Base-by-base conservation (phyloP, 2,797 vertebrate genomes). In the Hoplostethus mediterraneus region DNA sequence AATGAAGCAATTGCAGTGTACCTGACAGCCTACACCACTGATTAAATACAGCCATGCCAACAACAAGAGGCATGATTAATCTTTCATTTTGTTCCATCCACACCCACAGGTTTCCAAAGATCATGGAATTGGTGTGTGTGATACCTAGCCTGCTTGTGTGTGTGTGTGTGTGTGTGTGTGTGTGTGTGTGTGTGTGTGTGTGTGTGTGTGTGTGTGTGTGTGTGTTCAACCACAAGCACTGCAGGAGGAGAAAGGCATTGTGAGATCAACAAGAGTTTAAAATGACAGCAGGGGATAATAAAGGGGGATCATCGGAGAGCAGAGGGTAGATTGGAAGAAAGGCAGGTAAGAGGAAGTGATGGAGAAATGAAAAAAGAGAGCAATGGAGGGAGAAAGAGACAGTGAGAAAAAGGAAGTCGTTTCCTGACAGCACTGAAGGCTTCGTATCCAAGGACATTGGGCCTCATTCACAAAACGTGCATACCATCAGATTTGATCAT, bases 281-380 rank as follows among this genome's bases (percentile, higher is more conserved):
- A 68, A 72, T 81, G 80, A 80, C 73, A 81, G 73, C 49, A 61
- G 33, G 61, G 68, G 75, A 69, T 77, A 81, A 83, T 87, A 84
- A 77, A 77, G 28, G 71, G 25, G 49, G 67, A 73, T 84, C 73
- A 80, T 38, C 71, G 69, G 49, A 63, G 72, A 80, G 67, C 77
- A 67, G 63, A 83, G 69, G 69, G 44, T 48, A 66, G 72, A 81
- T 80, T 81, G 63, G 55, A 70, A 52, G 64, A 33, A 16, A 71
- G 36, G 21, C 28, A 9, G 42, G 13, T 1, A 14, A 44, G 42
- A 25, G 21, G 11, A 21, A n/a, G 28, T 21, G 63, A 57, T 51
- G 40, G 47, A 82, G 31, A 63, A 63, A 59, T 28, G 2, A n/a
- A 58, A 28, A 28, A 48, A 78, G 61, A 71, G 68, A 67, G 47